Percentiles rank a stretch among this genome's conserved stretches.
phyloP scores from a whole-genome alignment of 1,140 invertebrate species.

The Pinna nobilis region DNA sequence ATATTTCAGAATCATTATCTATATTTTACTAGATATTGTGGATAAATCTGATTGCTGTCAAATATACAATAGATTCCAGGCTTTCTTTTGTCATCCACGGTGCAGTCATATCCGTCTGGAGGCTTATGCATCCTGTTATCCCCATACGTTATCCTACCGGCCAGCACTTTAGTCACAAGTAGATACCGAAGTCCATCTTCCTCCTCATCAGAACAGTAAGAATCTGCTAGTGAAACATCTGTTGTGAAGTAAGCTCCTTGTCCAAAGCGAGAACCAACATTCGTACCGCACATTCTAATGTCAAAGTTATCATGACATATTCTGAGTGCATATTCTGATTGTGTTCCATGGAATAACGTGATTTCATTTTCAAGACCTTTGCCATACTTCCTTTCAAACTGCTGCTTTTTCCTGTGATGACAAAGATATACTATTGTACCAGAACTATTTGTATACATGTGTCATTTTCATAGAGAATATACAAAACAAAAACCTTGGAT shows the following conservation, averaged over 20 bases:
- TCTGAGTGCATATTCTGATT: constrained; percentile 10
- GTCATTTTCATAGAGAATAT: constrained; percentile 29
- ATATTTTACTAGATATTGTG: constrained; percentile 60
- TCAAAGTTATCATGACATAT: constrained; percentile 51
- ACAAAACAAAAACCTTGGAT: constrained; percentile 20
- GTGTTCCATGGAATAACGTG: constrained; percentile 49
- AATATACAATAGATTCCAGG: constrained; percentile 57
- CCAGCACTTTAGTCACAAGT: constrained; percentile 40
- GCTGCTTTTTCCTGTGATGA: constrained; percentile 33
- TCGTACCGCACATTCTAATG: constrained; percentile 30
- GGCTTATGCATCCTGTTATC: constrained; percentile 22
- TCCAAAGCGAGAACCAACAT: constrained; percentile 41
- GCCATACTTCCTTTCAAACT: constrained; percentile 29
- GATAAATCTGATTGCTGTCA: constrained; percentile 54
- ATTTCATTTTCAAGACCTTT: constrained; percentile 35
- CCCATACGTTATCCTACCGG: constrained; percentile 30
- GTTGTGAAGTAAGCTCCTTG: constrained; percentile 48
- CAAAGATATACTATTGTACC: neutral
- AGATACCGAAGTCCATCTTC: constrained; percentile 33
- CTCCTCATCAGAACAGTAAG: constrained; percentile 31
- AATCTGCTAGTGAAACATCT: constrained; percentile 37
- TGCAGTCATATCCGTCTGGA: constrained; percentile 45
- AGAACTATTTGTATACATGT: neutral
- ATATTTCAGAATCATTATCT: neutral
- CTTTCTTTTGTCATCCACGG: constrained; percentile 41